Base-by-base conservation (phyloP, 2,888 invertebrate species). In the Cephus sareptanus region DNA sequence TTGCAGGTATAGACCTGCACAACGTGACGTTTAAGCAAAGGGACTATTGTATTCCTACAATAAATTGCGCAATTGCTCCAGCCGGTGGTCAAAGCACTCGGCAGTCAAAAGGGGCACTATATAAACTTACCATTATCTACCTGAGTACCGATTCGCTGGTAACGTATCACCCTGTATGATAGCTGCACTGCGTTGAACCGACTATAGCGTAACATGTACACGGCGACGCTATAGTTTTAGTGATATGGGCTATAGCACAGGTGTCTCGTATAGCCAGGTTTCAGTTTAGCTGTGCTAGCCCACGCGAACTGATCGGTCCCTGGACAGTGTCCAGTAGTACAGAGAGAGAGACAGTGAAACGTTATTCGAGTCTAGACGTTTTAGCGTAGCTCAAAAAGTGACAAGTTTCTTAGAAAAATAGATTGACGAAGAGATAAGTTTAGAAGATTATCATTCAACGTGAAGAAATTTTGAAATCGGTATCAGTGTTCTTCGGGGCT, bases 281-380 rank as follows among this genome's bases (percentile, higher is more conserved):
- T 84, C 85, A 84, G 87, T 87, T 86, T 81, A 85, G 81, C 83
- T 80, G 87, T 84, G 84, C 75, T 79, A 83, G 81, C 81, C 82
- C 81, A 81, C 81, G 83, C 83, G 82, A 83, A 80, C 80, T 75
- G 81, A 78, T 35, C 74, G 35, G 30, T 71, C 71, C 30, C 34
- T 37, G 74, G 74, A 30, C 82, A 79, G 79, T 74, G 79, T 79
- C 79, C 78, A 70, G 79, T 71, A 77, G 71, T 71, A 13, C 71
- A 15, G n/a, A 23, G 34, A 23, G 33, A 40, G 40, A 40, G 40
- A 40, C 40, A 9, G 40, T 9, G 11, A 11, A 15, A n/a, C 71
- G 30, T 13, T 71, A 1, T 23, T 15, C 4, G 4, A 33, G 71
- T 71, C 13, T 15, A 71, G 31, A n/a, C 6, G 13, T 11, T 71